Evolutionary conservation across 2,797 vertebrate species (phyloP).

Genomic region (Liparis tanakae): DNA sequence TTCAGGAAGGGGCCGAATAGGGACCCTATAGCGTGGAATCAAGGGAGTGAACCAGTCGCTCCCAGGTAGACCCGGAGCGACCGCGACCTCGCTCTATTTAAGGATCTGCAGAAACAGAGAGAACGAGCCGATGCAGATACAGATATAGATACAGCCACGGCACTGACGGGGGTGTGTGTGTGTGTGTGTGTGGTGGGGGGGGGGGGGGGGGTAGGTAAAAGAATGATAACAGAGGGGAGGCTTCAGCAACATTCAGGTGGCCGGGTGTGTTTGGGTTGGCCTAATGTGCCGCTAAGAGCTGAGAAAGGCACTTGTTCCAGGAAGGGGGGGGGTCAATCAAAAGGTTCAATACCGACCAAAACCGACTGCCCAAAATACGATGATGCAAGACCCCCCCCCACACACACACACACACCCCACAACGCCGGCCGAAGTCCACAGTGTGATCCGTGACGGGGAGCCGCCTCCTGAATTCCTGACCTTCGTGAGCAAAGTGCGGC

Average conservation of each 20-base stretch:
- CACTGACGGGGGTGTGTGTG: constrained; percentile 47
- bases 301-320: constrained; percentile 39
- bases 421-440: constrained; percentile 55
- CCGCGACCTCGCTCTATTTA: constrained; percentile 29
- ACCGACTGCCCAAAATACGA: constrained; percentile 42
- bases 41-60: constrained; percentile 6
- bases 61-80: constrained; percentile 5
- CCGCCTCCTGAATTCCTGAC: constrained; percentile 33
- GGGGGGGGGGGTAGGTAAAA: constrained; percentile 38
- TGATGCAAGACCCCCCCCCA: constrained; percentile 21
- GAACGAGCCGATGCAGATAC: constrained; percentile 34
- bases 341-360: constrained; percentile 51
- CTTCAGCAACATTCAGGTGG: constrained; percentile 43
- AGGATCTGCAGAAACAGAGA: constrained; percentile 11
- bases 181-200: too few relatives aligned
- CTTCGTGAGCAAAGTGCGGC: constrained; percentile 25
- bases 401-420: neutral
- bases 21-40: constrained; percentile 14
- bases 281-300: constrained; percentile 18
- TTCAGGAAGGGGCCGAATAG: too few relatives aligned
- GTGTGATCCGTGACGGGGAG: constrained; percentile 27
- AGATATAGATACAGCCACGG: constrained; percentile 34
- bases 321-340: constrained; percentile 38
- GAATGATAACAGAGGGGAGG: constrained; percentile 60
- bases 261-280: constrained; percentile 31